Base-by-base conservation (phyloP, 1,140 invertebrate genomes). In the Rhagoletis zephyria region DNA sequence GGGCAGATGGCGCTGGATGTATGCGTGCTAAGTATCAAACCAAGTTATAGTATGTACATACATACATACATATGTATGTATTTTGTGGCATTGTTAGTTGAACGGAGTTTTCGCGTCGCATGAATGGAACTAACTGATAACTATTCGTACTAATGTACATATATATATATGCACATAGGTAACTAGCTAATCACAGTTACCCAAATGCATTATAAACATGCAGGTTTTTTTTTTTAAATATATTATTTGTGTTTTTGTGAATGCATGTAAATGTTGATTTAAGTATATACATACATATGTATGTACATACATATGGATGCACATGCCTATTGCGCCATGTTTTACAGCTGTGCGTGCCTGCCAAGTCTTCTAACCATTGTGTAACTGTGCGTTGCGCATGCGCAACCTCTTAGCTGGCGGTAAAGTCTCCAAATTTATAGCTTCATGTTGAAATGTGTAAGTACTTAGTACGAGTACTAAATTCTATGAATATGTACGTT, bases 361-460 rank as follows among this genome's bases (percentile, higher is more conserved):
- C 30, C 30, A 81, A 48, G 14, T 81, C 74, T 81, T 81, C 19
- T 81, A 81, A 19, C 7, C 3, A 81, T 56, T 81, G 16, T 56
- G 74, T 81, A 81, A 81, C 74, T 51, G 74, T 81, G 74, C 74
- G 74, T 81, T 81, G 74, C 51, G 51, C 74, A 81, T 81, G 74
- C 74, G 74, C 74, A 81, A 81, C 12, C 51, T 56, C 51, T 10
- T 56, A 7, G 51, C 51, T 56, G 51, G 51, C 51, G 51, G 51
- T 10, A 56, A 56, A 56, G 51, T 56, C 5, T 56, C 10, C 1
- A 56, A 56, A 56, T 56, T 56, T 10, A 56, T 56, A 56, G 30
- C 30, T 30, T 30, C 2, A 56, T 56, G 5, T 56, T 56, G 51
- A 7, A 56, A 56, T 56, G 51, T 10, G 5, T 56, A 56, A 56